Percentiles rank a stretch among this genome's conserved stretches.
Conservation (phyloP, 2,797 vertebrate genomes). For the Mergus octosetaceus region DNA sequence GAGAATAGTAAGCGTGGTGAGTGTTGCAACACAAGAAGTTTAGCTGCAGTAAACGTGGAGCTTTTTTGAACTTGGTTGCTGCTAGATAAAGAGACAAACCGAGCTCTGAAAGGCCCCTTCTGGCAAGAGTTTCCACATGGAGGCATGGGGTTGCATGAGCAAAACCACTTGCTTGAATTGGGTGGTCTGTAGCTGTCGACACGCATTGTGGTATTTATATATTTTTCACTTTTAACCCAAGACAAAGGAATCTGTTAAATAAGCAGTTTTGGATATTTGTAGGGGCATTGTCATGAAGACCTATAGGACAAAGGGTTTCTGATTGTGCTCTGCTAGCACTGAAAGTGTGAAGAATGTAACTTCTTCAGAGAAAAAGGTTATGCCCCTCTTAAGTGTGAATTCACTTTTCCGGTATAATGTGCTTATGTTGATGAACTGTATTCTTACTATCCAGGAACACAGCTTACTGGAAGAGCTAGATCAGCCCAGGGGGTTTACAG, state of each 20-base stretch:
- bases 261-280: neutral
- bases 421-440: slow-evolving; percentile 32
- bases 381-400: slow-evolving; percentile 21
- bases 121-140: neutral
- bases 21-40: neutral
- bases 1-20: neutral
- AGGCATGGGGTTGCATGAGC: neutral
- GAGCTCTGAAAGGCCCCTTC: neutral
- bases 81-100: neutral
- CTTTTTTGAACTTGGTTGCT: neutral
- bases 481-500: slow-evolving; percentile 6
- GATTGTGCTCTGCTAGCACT: neutral
- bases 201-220: neutral
- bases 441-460: neutral
- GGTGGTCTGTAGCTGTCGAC: neutral
- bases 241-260: neutral
- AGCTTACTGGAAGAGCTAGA: neutral
- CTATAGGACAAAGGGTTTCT: neutral
- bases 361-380: neutral
- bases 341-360: neutral
- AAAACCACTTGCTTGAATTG: neutral
- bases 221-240: neutral
- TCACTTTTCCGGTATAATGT: neutral
- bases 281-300: neutral
- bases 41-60: neutral